Conservation (phyloP, 1,140 invertebrate genomes). For the Brachionus angularis region DNA sequence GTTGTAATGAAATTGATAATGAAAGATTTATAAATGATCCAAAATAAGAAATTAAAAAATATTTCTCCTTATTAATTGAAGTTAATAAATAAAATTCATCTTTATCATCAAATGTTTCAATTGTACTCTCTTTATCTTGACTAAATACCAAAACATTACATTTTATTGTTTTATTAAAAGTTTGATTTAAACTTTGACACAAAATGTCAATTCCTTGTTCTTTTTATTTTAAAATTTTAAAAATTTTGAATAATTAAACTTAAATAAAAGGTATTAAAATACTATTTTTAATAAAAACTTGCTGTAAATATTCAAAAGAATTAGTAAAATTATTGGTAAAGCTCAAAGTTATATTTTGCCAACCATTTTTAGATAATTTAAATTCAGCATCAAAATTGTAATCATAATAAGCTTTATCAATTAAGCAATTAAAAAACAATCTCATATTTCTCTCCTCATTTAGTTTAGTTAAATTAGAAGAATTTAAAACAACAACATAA, state of each 20-base stretch:
- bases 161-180: conserved; percentile 12
- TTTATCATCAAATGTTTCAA: too few relatives aligned
- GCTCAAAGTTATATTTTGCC: neutral
- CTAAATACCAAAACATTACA: neutral
- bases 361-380: neutral
- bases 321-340: conserved; percentile 5
- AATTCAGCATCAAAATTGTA: neutral
- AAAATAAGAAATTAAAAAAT: too few relatives aligned
- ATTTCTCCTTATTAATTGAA: too few relatives aligned
- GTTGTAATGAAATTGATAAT: neutral
- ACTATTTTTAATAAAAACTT: too few relatives aligned
- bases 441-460: neutral
- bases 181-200: neutral
- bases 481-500: neutral
- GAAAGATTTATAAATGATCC: neutral
- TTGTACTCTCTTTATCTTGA: too few relatives aligned
- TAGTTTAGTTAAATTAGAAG: neutral
- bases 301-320: too few relatives aligned
- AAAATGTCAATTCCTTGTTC: neutral
- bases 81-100: too few relatives aligned
- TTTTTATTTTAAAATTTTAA: neutral
- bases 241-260: too few relatives aligned
- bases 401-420: neutral
- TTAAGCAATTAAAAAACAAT: conserved; percentile 24
- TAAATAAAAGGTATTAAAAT: too few relatives aligned